A percentile compares a stretch with the other conserved stretches of the same genome.
phyloP scores from a whole-genome alignment of 2,113 vertebrate genomes.

The Chamaetylas fuelleborni region DNA sequence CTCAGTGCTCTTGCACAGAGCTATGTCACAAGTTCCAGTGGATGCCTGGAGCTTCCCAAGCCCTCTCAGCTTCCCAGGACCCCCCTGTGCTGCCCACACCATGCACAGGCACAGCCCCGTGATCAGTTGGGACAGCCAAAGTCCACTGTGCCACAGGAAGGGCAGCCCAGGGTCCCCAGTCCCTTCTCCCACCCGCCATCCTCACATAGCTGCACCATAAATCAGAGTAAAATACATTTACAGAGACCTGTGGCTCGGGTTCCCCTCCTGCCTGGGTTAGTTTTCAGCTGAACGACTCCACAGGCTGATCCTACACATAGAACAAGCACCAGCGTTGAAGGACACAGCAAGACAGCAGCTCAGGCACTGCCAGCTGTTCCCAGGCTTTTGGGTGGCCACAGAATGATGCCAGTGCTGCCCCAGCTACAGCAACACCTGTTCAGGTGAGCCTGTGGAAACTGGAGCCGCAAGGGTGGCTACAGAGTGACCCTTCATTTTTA shows the following conservation, averaged over 20 bases:
- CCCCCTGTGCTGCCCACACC: fast-evolving
- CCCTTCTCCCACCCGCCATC: background rate
- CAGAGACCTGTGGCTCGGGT: background rate
- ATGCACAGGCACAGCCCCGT: background rate
- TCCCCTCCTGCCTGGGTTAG: background rate
- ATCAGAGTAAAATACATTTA: no score
- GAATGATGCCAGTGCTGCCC: fast-evolving
- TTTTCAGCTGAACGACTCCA: background rate
- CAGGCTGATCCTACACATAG: background rate
- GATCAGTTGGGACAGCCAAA: background rate
- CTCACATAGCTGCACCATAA: background rate
- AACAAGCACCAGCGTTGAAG: background rate
- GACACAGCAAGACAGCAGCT: fast-evolving
- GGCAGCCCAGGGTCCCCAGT: background rate
- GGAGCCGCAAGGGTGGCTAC: background rate
- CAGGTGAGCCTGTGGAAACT: background rate
- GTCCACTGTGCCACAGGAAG: background rate
- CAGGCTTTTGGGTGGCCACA: background rate
- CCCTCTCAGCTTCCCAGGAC: background rate
- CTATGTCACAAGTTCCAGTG: fast-evolving
- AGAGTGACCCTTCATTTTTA: background rate
- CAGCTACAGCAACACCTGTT: background rate
- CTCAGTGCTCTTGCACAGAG: fast-evolving
- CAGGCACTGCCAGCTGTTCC: fast-evolving
- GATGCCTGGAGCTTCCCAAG: background rate